phyloP scores from a whole-genome alignment of 2,113 vertebrate genomes.

The Xyrauchen texanus region DNA sequence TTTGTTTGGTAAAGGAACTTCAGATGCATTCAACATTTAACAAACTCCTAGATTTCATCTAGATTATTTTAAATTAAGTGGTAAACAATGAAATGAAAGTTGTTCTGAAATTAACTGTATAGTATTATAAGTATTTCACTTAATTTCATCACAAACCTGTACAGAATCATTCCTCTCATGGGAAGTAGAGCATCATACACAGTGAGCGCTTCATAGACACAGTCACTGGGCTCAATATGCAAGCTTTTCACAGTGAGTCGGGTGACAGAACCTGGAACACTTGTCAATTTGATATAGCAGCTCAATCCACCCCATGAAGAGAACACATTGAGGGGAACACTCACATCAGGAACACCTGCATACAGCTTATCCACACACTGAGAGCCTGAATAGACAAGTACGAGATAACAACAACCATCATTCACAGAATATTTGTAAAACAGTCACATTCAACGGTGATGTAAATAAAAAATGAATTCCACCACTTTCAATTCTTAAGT shows the following conservation, averaged over 20 bases:
- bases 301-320: conserved; percentile 77
- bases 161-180: conserved; percentile 83
- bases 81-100: too few species aligned
- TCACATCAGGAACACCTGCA: conserved; percentile 74
- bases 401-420: not conserved
- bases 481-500: too few species aligned
- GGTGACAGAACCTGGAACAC: conserved; percentile 78
- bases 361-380: conserved; percentile 86
- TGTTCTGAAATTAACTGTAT: too few species aligned
- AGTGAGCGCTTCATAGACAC: conserved; percentile 80
- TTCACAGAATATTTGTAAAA: not conserved
- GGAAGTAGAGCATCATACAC: conserved; percentile 91
- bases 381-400: conserved; percentile 66
- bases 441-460: not conserved
- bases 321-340: conserved; percentile 80
- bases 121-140: too few species aligned
- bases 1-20: too few species aligned
- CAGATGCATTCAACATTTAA: too few species aligned
- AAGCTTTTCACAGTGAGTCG: conserved; percentile 82
- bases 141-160: conserved; percentile 71
- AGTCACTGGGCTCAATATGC: conserved; percentile 86
- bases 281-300: conserved; percentile 87
- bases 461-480: too few species aligned
- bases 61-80: too few species aligned
- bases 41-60: too few species aligned